Conservation (phyloP, 2,113 vertebrate species). For the Malurus cyaneus region DNA sequence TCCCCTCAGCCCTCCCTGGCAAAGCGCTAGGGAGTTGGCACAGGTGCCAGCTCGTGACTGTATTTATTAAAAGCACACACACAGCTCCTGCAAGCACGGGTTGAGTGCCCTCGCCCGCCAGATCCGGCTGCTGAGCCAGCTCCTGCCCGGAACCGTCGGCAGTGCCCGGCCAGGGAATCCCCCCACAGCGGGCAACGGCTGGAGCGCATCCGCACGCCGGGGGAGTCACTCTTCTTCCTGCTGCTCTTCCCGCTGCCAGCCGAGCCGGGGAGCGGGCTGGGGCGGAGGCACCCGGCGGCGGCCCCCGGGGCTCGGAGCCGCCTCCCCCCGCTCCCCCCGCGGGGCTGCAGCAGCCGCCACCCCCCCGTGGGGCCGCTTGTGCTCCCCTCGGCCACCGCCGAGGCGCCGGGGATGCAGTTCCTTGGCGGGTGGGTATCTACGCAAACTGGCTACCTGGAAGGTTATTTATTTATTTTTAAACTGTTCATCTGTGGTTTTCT, state of each 20-base stretch:
- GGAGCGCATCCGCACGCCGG: background rate
- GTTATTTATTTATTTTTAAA: background rate
- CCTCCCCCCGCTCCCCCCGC: background rate
- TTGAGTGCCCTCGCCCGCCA: background rate
- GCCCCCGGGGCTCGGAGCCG: background rate
- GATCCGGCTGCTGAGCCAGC: background rate
- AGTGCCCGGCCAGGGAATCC: background rate
- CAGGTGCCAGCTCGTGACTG: accelerated
- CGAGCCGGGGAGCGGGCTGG: background rate
- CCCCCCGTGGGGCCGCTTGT: background rate
- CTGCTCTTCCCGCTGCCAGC: background rate
- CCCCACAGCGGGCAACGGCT: background rate
- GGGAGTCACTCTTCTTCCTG: background rate
- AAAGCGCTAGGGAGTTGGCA: accelerated
- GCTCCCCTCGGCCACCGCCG: background rate
- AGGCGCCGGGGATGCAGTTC: background rate
- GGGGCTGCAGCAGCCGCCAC: background rate
- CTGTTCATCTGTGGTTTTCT: background rate
- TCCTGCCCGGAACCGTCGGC: background rate
- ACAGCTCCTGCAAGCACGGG: background rate
- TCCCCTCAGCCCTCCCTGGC: background rate
- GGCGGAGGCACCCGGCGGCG: background rate
- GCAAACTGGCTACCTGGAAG: background rate
- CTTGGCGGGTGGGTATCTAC: background rate
- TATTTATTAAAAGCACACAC: background rate